Base-by-base conservation (phyloP, 1,140 invertebrate species). In the Portunus trituberculatus region DNA sequence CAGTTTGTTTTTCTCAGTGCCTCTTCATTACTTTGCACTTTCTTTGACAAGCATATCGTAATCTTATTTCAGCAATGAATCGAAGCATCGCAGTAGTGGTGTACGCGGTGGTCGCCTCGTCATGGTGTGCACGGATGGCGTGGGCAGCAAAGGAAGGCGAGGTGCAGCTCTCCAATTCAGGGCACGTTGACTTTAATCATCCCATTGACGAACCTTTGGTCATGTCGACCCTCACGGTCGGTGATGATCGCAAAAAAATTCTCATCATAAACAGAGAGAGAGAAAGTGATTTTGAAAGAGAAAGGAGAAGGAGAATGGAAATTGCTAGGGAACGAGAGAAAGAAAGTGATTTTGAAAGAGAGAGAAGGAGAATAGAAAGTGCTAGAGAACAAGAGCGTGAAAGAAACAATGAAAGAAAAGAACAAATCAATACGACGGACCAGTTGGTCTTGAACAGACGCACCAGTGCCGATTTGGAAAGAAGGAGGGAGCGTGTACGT, bases 361-460 rank as follows among this genome's bases (percentile, higher is more conserved):
- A 89, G 20, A 89, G 88, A 89, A 76, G 90, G 67, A 28, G 39
- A 67, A 91, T 91, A 14, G 90, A 91, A 20, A 39, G 32, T 39
- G 59, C 59, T 32, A 76, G 31, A 48, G 52, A 91, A 32, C 59
- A 28, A 25, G 90, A 91, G 46, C 48, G 16, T 20, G 88, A 90
- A 45, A 90, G 89, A 12, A 59, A 91, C 25, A 29, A n/a, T 59
- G 39, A 29, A 1, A 46, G 48, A 14, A 59, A 10, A 46, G 28
- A 12, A n/a, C n/a, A 59, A 59, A 39, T 46, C 6, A 91, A 67
- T 12, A 16, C 52, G 89, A 67, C 46, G 8, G 12, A 12, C 29
- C n/a, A 91, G 14, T 20, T 76, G 28, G 28, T 67, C 45, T 16
- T 16, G 32, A 76, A 28, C 28, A 76, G n/a, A 76, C 25, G 20